These are phyloP conservation scores for Enteromius argenteus DNA, from an alignment of 2,797 vertebrate genomes.

Conservation along the genomic window DNA sequence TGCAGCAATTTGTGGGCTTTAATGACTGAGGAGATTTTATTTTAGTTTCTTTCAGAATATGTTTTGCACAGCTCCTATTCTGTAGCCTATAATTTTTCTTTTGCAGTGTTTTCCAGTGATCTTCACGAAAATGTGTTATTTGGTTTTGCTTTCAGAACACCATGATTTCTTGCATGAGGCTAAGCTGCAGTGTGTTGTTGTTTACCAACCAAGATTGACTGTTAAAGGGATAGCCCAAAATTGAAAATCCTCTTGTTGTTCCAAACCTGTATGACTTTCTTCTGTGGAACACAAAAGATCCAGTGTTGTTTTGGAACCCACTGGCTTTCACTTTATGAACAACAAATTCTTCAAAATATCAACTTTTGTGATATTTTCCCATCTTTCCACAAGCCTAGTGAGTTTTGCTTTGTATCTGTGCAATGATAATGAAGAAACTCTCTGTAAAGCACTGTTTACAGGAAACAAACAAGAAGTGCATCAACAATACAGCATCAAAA, in stretches of 20 bases:
- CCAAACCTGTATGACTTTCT: neutral
- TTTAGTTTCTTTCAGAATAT: constrained; percentile 51
- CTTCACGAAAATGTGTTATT: constrained; percentile 31
- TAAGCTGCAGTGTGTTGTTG: constrained; percentile 27
- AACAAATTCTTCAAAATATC: neutral
- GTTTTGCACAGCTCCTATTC: constrained; percentile 56
- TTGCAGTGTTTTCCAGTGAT: constrained; percentile 42
- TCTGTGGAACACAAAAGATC: neutral
- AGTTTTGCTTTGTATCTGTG: neutral
- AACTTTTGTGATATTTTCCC: neutral
- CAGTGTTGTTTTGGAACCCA: neutral
- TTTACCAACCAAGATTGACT: constrained; percentile 28
- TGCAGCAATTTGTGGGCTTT: constrained; percentile 56
- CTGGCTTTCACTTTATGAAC: neutral
- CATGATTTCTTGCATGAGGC: constrained; percentile 30
- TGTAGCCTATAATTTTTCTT: constrained; percentile 71
- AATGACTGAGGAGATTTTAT: constrained; percentile 67
- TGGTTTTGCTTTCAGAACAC: constrained; percentile 34
- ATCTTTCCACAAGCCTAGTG: neutral
- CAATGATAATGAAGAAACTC: neutral
- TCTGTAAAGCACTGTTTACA: neutral
- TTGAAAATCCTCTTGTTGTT: neutral
- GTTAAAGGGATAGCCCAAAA: constrained; percentile 14
- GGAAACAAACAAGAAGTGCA: neutral
- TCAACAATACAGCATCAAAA: neutral